Conservation (phyloP, 2,113 vertebrate species). For the Paradisaea rubra region DNA sequence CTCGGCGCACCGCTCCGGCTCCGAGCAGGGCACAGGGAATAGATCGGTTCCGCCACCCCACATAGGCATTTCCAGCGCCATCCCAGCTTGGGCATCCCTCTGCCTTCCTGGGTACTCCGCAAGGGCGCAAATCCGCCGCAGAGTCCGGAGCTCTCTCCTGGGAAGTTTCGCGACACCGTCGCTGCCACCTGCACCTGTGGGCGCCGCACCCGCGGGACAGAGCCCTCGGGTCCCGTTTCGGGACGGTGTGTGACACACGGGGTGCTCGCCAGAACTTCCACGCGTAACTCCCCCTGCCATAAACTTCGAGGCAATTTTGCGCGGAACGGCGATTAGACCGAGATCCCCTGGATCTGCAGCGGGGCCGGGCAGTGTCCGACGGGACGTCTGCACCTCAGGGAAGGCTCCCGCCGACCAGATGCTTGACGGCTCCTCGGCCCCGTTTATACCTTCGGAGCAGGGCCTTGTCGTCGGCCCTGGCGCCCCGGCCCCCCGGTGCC, state of each 20-base stretch:
- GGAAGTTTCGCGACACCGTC: not conserved
- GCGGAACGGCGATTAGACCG: not conserved
- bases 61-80: not conserved
- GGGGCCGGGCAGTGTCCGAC: not conserved
- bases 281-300: not conserved
- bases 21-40: not conserved
- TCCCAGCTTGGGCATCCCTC: not conserved
- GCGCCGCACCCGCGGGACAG: not conserved
- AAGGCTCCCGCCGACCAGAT: not conserved
- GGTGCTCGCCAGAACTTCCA: not conserved
- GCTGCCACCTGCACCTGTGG: not conserved
- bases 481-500: not conserved
- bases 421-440: not conserved
- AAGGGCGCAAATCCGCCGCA: not conserved
- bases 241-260: not conserved
- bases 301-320: not conserved
- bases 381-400: not conserved
- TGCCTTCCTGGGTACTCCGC: not conserved
- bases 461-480: not conserved
- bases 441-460: not conserved
- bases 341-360: not conserved
- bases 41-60: not conserved
- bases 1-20: not conserved
- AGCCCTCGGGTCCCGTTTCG: not conserved
- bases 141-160: not conserved